These are phyloP conservation scores for Caerostris darwini DNA, from an alignment of 1,140 invertebrate species.

Conservation along the genomic window DNA sequence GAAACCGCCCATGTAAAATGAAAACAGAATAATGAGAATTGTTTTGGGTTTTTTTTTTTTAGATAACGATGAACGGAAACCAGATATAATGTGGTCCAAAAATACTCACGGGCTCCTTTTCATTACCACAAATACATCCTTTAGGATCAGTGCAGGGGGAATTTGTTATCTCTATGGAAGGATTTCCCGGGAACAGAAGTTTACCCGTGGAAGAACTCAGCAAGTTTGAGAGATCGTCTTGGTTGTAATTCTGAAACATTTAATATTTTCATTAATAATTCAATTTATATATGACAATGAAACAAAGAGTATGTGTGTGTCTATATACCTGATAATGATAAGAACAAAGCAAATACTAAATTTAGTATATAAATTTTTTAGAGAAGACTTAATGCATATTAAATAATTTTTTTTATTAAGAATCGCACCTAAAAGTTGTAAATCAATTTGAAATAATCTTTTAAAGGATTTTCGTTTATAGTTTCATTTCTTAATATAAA, in stretches of 20 bases:
- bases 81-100: neutral
- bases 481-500: too few species aligned
- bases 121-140: conserved; percentile 54
- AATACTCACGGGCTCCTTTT: neutral
- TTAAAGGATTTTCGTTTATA: too few species aligned
- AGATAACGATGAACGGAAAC: neutral
- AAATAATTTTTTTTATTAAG: neutral
- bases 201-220: neutral
- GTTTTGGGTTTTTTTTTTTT: too few species aligned
- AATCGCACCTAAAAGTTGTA: too few species aligned
- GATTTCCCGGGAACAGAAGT: conserved; percentile 48
- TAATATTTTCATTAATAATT: neutral
- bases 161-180: neutral
- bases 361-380: too few species aligned
- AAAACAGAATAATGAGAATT: neutral
- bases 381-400: neutral
- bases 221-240: neutral
- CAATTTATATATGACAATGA: neutral
- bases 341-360: neutral
- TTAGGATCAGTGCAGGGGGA: neutral
- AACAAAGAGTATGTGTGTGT: neutral
- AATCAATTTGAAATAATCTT: too few species aligned
- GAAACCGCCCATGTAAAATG: neutral
- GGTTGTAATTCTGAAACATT: conserved; percentile 14
- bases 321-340: neutral